These are phyloP conservation scores for Achlya flavicornis DNA, from an alignment of 2,888 invertebrate genomes.

Conservation along the genomic window DNA sequence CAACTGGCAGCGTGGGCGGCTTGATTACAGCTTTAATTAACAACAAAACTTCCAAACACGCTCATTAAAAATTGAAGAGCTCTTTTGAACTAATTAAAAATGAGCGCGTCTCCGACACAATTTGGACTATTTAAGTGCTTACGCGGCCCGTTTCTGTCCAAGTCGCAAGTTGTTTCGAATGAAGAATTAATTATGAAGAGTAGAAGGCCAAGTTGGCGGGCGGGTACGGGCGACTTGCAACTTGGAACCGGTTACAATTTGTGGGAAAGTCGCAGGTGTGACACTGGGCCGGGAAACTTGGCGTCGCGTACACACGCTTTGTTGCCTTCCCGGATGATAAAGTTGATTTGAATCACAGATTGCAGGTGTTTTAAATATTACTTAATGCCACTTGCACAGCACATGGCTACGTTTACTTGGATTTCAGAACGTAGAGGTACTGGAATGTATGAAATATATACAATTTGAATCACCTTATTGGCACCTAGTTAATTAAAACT, in stretches of 20 bases:
- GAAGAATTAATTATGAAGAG: conserved; percentile 83
- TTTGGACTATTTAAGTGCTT: conserved; percentile 81
- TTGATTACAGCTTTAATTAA: conserved; percentile 60
- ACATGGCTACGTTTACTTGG: background rate
- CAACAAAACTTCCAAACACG: conserved; percentile 67
- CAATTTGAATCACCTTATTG: background rate
- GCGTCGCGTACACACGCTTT: conserved; percentile 70
- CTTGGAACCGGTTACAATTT: conserved; percentile 76
- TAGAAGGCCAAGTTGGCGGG: conserved; percentile 67
- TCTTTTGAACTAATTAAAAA: conserved; percentile 80
- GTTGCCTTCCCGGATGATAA: conserved; percentile 79
- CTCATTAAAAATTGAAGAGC: conserved; percentile 76
- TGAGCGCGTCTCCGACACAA: conserved; percentile 77
- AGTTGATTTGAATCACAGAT: conserved; percentile 82
- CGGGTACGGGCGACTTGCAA: conserved; percentile 67
- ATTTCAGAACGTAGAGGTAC: background rate
- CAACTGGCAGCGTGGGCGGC: conserved; percentile 28
- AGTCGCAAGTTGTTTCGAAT: conserved; percentile 77
- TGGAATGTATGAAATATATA: background rate
- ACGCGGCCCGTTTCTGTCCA: conserved; percentile 75
- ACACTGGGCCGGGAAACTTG: conserved; percentile 68
- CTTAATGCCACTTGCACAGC: conserved; percentile 26
- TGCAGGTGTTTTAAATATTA: conserved; percentile 63
- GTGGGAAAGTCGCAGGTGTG: conserved; percentile 81
- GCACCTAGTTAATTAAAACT: no score